Base-by-base conservation (phyloP, 2,113 vertebrate species). In the Mormoops blainvillei region DNA sequence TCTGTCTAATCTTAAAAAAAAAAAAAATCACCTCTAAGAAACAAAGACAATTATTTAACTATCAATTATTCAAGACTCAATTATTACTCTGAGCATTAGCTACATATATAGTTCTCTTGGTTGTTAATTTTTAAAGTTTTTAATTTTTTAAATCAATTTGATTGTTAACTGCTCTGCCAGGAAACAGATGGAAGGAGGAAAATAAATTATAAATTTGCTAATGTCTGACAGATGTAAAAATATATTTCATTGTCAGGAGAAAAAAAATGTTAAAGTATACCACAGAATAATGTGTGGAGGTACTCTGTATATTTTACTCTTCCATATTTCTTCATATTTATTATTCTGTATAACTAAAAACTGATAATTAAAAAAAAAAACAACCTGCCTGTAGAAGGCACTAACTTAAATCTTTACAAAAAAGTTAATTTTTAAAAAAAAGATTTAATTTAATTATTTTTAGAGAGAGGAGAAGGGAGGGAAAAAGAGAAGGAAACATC, bases 11-110 rank as follows among this genome's bases (percentile, higher is more conserved):
- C 19, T 88, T 54, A 61, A 91, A 54, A 54, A 56, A 91, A 54
- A 54, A 56, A 50, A 90, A 93, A 83, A 82, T 33, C 14, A 73
- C 33, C 38, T 89, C 45, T 89, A 56, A 63, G 92, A 89, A 87
- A 81, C 20, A 85, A 94, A 90, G 54, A 89, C 14, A 93, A 24
- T 71, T 71, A 81, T 56, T 88, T 77, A 63, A 52, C n/a, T 84
- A 91, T 48, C 50, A 91, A 91, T 76, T 97, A 95, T 77, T 77
- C 68, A 82, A 41, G 48, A 65, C 18, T 36, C 58, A 92, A 61
- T 54, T 83, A 95, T 73, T 96, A 82, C 16, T 85, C 68, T 71
- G 22, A 33, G 10, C 24, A 73, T 76, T 92, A 52, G 26, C 20
- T 86, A 28, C 91, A 95, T 71, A 61, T 54, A 89, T 78, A 54